Conservation (phyloP, 2,888 invertebrate species). For the Cenopis cana region DNA sequence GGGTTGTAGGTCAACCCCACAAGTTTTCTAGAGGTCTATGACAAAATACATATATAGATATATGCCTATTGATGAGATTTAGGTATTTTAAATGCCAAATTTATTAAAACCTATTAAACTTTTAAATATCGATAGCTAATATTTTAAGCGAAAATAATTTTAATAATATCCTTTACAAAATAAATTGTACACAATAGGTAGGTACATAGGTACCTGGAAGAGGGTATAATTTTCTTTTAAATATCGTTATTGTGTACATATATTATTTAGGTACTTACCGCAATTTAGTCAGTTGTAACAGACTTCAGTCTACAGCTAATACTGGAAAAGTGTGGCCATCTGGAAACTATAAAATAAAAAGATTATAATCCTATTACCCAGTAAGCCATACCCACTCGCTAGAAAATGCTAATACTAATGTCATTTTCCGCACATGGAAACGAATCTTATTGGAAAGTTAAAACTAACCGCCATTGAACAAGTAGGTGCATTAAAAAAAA, state of each 20-base stretch:
- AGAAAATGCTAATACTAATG: neutral
- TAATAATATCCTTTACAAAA: too few relatives aligned
- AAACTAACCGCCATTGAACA: neutral
- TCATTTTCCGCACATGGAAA: neutral
- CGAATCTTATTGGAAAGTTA: constrained; percentile 11
- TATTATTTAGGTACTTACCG: neutral
- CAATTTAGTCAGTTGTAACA: neutral
- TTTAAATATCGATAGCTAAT: too few relatives aligned
- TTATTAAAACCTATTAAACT: too few relatives aligned
- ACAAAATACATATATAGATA: too few relatives aligned
- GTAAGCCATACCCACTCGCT: neutral
- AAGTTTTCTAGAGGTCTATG: too few relatives aligned
- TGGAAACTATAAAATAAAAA: neutral
- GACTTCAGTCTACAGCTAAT: neutral
- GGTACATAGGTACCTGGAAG: too few relatives aligned
- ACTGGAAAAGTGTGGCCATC: neutral
- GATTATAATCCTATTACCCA: neutral
- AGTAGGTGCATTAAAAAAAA: constrained; percentile 10
- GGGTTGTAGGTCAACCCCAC: too few relatives aligned
- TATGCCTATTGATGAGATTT: too few relatives aligned
- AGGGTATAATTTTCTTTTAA: neutral
- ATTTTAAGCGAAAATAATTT: too few relatives aligned
- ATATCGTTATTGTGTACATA: neutral
- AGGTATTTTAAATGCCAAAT: too few relatives aligned
- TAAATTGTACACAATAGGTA: too few relatives aligned